Evolutionary conservation across 1,140 invertebrate genomes (phyloP).

Genomic region (Solenopsis fugax): DNA sequence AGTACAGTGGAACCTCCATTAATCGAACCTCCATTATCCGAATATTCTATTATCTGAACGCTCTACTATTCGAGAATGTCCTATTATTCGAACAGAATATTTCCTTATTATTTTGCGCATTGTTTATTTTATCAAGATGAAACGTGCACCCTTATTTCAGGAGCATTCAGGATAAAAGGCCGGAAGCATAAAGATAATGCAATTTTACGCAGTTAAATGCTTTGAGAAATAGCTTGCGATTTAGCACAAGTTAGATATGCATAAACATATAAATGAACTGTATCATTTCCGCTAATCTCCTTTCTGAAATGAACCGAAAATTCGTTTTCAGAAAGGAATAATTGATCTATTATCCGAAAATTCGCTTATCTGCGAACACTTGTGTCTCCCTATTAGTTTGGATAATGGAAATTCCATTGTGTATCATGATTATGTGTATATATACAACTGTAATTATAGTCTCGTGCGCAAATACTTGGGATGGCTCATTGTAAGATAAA

Average conservation of each 20-base stretch:
- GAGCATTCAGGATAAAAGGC: neutral
- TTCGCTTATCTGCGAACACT: slow-evolving; percentile 28
- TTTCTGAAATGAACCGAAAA: neutral
- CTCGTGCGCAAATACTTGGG: slow-evolving; percentile 1
- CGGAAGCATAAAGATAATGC: slow-evolving; percentile 18
- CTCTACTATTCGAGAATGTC: neutral
- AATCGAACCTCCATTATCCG: slow-evolving; percentile 47
- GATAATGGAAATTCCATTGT: slow-evolving; percentile 29
- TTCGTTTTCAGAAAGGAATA: neutral
- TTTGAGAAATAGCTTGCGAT: neutral
- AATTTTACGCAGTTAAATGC: slow-evolving; percentile 22
- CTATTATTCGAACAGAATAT: slow-evolving; percentile 25
- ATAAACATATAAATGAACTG: neutral
- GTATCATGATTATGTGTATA: neutral
- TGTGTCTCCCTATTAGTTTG: slow-evolving; percentile 16
- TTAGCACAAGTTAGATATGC: neutral
- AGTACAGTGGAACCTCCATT: slow-evolving; percentile 27
- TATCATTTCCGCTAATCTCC: neutral
- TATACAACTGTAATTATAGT: slow-evolving; percentile 37
- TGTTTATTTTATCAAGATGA: slow-evolving; percentile 15
- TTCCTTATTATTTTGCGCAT: slow-evolving; percentile 28
- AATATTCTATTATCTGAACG: slow-evolving; percentile 50
- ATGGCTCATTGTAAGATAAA: neutral
- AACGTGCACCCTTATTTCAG: neutral
- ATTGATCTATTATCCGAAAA: slow-evolving; percentile 9